Conservation (phyloP, 1,140 invertebrate species). For the Pygmarrhopalites habei region DNA sequence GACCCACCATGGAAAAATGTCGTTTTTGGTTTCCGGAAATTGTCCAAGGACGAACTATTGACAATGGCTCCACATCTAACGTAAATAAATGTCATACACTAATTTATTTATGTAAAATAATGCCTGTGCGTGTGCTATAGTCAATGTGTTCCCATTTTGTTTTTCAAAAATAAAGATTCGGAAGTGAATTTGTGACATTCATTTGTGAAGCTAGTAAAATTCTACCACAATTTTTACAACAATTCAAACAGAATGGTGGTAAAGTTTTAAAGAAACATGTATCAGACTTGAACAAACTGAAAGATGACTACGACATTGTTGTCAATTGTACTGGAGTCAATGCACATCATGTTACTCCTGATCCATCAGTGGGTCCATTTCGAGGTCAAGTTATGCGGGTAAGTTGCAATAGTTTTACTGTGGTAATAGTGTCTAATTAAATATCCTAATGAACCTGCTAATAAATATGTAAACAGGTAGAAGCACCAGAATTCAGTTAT, state of each 20-base stretch:
- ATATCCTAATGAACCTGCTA: background rate
- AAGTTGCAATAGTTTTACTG: too few species aligned
- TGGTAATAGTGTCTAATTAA: background rate
- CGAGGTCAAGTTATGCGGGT: constrained; percentile 31
- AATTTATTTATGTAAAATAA: too few species aligned
- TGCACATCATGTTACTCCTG: constrained; percentile 42
- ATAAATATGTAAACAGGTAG: constrained; percentile 47
- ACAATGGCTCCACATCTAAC: constrained; percentile 41
- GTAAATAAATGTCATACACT: constrained; percentile 15
- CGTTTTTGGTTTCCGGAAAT: constrained; percentile 52
- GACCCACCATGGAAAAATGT: constrained; percentile 41
- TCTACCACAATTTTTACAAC: constrained; percentile 54
- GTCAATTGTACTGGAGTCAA: constrained; percentile 66
- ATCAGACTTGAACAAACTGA: constrained; percentile 48
- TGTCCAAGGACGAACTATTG: constrained; percentile 48
- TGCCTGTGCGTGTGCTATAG: too few species aligned
- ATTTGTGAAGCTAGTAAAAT: constrained; percentile 53
- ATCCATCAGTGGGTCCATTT: constrained; percentile 17
- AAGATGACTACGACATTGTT: constrained; percentile 55
- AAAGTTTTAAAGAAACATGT: constrained; percentile 49
- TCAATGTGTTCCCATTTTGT: constrained; percentile 4
- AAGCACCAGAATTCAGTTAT: constrained; percentile 57
- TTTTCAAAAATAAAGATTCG: constrained; percentile 47
- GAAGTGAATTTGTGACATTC: constrained; percentile 56
- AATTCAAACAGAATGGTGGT: constrained; percentile 53